Conservation (phyloP, 2,888 invertebrate species). For the Eucera pruinosa region DNA sequence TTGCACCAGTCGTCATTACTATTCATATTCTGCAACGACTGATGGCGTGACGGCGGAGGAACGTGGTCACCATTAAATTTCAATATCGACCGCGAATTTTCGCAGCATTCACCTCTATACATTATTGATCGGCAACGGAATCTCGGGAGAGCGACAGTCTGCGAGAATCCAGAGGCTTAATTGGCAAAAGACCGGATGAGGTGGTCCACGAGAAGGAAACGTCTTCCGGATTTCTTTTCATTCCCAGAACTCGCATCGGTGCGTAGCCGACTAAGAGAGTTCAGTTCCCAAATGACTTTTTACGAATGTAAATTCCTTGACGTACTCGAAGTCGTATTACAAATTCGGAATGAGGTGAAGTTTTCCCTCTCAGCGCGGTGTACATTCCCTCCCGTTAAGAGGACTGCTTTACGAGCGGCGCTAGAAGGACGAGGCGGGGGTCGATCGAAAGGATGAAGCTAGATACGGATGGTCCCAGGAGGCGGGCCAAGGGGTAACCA, state of each 20-base stretch:
- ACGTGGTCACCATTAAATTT: background rate
- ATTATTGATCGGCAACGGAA: conserved; percentile 23
- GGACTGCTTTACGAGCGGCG: conserved; percentile 50
- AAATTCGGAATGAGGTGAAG: conserved; percentile 77
- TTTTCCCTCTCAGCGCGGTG: conserved; percentile 66
- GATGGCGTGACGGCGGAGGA: background rate
- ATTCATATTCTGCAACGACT: conserved; percentile 1
- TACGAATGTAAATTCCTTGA: conserved; percentile 80
- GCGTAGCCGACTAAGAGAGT: conserved; percentile 57
- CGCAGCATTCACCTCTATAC: conserved; percentile 5
- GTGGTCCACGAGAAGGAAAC: background rate
- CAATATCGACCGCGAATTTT: background rate
- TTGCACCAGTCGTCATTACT: background rate
- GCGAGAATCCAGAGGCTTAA: conserved; percentile 12
- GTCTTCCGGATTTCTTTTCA: conserved; percentile 39
- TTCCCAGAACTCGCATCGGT: conserved; percentile 42
- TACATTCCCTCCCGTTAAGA: conserved; percentile 60
- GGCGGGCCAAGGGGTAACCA: conserved; percentile 54
- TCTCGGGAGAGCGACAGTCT: background rate
- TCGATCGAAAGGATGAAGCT: conserved; percentile 16
- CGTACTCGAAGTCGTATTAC: conserved; percentile 77
- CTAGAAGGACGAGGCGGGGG: conserved; percentile 29
- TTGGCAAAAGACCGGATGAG: conserved; percentile 18
- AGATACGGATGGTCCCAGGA: conserved; percentile 19
- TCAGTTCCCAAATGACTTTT: conserved; percentile 76